Conservation (phyloP, 2,888 invertebrate genomes). For the Hemithea aestivaria region DNA sequence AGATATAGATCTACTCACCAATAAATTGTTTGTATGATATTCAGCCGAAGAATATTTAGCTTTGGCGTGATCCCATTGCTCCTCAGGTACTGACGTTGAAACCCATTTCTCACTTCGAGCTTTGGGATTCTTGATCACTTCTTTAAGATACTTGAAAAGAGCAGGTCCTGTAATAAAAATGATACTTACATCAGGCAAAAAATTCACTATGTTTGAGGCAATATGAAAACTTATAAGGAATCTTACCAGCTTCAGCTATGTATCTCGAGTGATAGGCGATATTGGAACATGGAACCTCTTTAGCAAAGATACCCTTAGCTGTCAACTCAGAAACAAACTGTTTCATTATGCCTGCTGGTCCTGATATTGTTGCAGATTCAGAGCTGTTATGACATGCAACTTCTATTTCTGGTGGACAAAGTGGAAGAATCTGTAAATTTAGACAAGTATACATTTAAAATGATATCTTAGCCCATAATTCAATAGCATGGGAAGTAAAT, state of each 20-base stretch:
- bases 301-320: conserved; percentile 49
- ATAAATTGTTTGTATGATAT: conserved; percentile 90
- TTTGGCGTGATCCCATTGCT: conserved; percentile 39
- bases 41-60: conserved; percentile 85
- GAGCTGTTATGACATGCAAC: conserved; percentile 89
- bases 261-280: conserved; percentile 92
- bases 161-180: conserved; percentile 43
- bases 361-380: conserved; percentile 88
- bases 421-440: conserved; percentile 30
- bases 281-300: conserved; percentile 81
- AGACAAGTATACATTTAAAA: too few species aligned
- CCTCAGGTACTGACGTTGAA: conserved; percentile 86
- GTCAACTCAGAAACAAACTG: conserved; percentile 72
- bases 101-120: conserved; percentile 86
- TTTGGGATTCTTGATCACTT: conserved; percentile 81
- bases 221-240: too few species aligned
- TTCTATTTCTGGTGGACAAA: conserved; percentile 81
- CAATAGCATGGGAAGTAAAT: too few species aligned
- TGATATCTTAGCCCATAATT: too few species aligned
- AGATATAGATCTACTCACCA: too few species aligned
- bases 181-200: too few species aligned
- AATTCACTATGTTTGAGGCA: too few species aligned
- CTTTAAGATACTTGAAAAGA: conserved; percentile 77
- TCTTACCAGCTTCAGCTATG: conserved; percentile 80
- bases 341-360: conserved; percentile 81